These are phyloP conservation scores for Erythrocercus mccallii DNA, from an alignment of 2,113 vertebrate genomes.

Conservation along the genomic window DNA sequence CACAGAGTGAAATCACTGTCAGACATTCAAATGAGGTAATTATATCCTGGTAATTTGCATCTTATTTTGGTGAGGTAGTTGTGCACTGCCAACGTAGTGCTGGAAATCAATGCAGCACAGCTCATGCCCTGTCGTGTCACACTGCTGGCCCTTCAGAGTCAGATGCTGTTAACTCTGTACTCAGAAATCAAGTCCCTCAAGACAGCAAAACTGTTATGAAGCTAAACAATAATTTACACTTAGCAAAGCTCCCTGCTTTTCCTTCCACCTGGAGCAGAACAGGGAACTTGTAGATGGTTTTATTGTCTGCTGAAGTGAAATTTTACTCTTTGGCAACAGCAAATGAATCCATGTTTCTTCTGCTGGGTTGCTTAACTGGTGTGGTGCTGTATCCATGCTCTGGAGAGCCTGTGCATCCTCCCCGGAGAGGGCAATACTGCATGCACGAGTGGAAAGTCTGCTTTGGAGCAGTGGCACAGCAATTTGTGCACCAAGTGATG, in stretches of 20 bases:
- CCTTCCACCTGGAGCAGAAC: background rate
- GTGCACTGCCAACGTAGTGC: background rate
- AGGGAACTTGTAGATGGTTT: background rate
- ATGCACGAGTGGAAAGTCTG: background rate
- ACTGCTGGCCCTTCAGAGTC: background rate
- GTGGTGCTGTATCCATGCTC: background rate
- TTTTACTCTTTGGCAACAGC: background rate
- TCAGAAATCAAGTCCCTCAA: background rate
- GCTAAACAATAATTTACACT: background rate
- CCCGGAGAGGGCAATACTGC: rapidly evolving
- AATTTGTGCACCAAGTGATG: background rate
- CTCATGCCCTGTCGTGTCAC: background rate
- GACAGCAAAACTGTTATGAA: constrained; percentile 12
- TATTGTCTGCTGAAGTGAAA: background rate
- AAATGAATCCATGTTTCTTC: background rate
- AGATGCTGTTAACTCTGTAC: background rate
- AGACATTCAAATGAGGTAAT: background rate
- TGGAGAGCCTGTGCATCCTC: background rate
- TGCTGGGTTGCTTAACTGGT: background rate
- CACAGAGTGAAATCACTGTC: background rate
- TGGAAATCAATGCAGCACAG: background rate
- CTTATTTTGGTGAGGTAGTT: background rate
- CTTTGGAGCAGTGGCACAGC: background rate
- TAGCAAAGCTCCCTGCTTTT: background rate
- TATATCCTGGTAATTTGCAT: background rate